These are phyloP conservation scores for Ceratitis capitata DNA, from an alignment of 1,140 invertebrate species.

Conservation along the genomic window DNA sequence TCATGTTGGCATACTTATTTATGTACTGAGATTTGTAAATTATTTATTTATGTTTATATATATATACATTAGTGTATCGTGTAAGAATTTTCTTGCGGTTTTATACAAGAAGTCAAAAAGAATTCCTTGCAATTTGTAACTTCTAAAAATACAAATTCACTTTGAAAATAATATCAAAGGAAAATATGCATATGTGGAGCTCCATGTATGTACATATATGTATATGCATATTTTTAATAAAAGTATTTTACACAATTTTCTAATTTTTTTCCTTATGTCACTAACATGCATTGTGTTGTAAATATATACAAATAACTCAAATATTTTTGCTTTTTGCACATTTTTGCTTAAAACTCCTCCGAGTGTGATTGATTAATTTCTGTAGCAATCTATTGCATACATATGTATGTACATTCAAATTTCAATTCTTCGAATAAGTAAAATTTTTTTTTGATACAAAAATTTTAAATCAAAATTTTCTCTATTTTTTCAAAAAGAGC, in stretches of 20 bases:
- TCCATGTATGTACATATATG: neutral
- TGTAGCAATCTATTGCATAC: too few relatives aligned
- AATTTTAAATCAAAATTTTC: too few relatives aligned
- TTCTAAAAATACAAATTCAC: neutral
- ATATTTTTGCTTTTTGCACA: too few relatives aligned
- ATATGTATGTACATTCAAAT: too few relatives aligned
- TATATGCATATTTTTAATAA: neutral
- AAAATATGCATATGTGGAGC: neutral
- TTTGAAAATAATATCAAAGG: neutral
- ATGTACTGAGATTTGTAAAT: neutral
- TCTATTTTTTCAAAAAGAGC: too few relatives aligned
- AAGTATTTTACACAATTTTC: neutral
- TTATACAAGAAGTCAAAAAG: neutral
- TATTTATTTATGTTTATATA: neutral
- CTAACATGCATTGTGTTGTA: too few relatives aligned
- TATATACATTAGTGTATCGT: neutral
- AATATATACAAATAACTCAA: too few relatives aligned
- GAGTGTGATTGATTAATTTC: too few relatives aligned
- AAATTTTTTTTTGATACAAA: too few relatives aligned
- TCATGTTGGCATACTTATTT: neutral
- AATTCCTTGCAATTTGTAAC: neutral
- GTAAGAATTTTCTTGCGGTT: neutral
- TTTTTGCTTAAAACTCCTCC: too few relatives aligned
- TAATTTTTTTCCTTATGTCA: too few relatives aligned
- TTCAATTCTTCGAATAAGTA: too few relatives aligned